Evolutionary conservation across 2,113 vertebrate genomes (phyloP).

Genomic region (Ptyas mucosa): DNA sequence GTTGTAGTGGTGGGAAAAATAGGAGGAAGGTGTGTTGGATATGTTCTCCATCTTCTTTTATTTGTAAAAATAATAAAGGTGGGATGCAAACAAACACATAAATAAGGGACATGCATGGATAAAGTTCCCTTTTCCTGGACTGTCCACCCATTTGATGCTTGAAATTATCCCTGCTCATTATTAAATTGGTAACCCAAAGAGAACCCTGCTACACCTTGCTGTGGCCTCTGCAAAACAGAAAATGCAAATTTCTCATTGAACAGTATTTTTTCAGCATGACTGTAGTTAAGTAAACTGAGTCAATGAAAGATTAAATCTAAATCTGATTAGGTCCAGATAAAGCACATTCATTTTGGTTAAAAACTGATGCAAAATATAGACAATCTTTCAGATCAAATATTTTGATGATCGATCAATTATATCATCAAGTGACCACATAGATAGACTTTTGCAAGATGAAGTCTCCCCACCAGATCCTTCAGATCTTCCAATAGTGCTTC

Average conservation of each 20-base stretch:
- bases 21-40: not conserved
- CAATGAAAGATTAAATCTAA: not conserved
- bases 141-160: not conserved
- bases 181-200: not conserved
- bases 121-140: not conserved
- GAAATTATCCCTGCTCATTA: not conserved
- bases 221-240: constrained; percentile 34
- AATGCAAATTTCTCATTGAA: not conserved
- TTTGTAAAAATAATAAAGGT: not conserved
- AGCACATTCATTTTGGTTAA: not conserved
- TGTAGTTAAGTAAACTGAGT: not conserved
- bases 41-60: not conserved
- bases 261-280: not conserved
- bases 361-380: not conserved
- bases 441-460: not conserved
- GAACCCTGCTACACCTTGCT: not conserved
- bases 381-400: not conserved
- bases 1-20: not conserved
- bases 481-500: not conserved
- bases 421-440: not conserved
- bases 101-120: not conserved
- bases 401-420: not conserved
- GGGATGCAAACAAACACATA: not conserved
- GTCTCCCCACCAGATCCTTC: not conserved
- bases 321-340: not conserved